Evolutionary conservation across 2,797 vertebrate genomes (phyloP), one percentile per base, ranked within the genome.

Genomic region (Macroramphosus scolopax): DNA sequence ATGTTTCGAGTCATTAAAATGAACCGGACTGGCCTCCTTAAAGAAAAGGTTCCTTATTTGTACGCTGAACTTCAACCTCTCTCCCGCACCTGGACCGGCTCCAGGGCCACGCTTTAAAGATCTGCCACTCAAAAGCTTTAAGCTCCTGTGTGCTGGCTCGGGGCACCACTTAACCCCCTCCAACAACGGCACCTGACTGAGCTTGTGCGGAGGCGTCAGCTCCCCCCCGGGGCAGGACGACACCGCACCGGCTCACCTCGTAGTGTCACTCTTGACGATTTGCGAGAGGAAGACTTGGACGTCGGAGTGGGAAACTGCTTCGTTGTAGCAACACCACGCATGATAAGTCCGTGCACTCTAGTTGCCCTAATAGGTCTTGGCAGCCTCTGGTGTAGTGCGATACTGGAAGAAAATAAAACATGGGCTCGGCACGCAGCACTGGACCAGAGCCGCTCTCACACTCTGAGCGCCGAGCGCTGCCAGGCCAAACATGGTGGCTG

Each of bases 401-500:
- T 80, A 80, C 68, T 3, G 20, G 65, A 80, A 63, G 78, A 85
- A 87, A 84, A 87, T 67, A 82, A 77, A 77, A 68, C 43, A 56
- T 2, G 1, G 63, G 59, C 63, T 51, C 74, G n/a, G n/a, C n/a
- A n/a, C 16, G 28, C 52, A 54, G 61, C 6, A 28, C 70, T 74
- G 74, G 68, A 68, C 40, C 41, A 0, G 2, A 49, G 56, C 55
- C 42, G 16, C 51, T 71, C 54, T 52, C 63, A 65, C 75, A 69
- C 57, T 24, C 69, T 39, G 59, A 4, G 22, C 12, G 16, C 55
- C 15, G 25, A 42, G 18, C 1, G 46, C 45, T 78, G 81, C 81
- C 82, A 85, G 73, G 77, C 65, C 51, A 84, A 86, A 87, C 79
- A 83, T 38, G 49, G 66, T 67, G 64, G 61, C 68, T 79, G 80